phyloP scores from a whole-genome alignment of 2,797 vertebrate genomes.

The Cuculus canorus region DNA sequence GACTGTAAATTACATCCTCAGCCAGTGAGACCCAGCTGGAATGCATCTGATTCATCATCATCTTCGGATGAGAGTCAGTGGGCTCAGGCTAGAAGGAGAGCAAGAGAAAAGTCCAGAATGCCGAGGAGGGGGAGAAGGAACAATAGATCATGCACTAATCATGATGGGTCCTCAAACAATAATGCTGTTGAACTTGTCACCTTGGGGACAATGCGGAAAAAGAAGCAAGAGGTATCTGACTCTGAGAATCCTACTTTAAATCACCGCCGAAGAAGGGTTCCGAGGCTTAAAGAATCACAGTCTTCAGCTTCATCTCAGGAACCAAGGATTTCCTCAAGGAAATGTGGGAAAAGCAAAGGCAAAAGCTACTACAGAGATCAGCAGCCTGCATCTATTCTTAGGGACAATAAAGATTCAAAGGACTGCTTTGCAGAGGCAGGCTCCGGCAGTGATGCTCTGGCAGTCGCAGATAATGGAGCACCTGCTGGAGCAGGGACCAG shows the following conservation, averaged over 20 bases:
- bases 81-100: slow-evolving; percentile 84
- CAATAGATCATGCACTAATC: slow-evolving; percentile 64
- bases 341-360: slow-evolving; percentile 46
- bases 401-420: slow-evolving; percentile 72
- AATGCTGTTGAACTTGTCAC: slow-evolving; percentile 79
- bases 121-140: slow-evolving; percentile 76
- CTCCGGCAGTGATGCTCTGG: slow-evolving; percentile 73
- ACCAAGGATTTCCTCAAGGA: slow-evolving; percentile 50
- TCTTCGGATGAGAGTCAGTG: slow-evolving; percentile 82
- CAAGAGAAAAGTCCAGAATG: slow-evolving; percentile 82
- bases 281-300: slow-evolving; percentile 65
- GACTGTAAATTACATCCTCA: slow-evolving; percentile 56
- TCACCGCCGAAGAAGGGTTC: slow-evolving; percentile 69
- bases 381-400: slow-evolving; percentile 60
- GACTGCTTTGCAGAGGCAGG: slow-evolving; percentile 77
- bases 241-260: slow-evolving; percentile 71
- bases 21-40: slow-evolving; percentile 57
- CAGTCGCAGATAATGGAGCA: slow-evolving; percentile 48
- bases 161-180: slow-evolving; percentile 40
- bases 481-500: neutral
- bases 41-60: slow-evolving; percentile 83
- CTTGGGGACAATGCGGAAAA: slow-evolving; percentile 67
- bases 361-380: slow-evolving; percentile 16
- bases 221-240: slow-evolving; percentile 71
- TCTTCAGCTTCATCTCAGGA: slow-evolving; percentile 58